These are phyloP conservation scores for Parapristionchus giblindavisi DNA, from an alignment of 2,888 invertebrate genomes.

Conservation along the genomic window DNA sequence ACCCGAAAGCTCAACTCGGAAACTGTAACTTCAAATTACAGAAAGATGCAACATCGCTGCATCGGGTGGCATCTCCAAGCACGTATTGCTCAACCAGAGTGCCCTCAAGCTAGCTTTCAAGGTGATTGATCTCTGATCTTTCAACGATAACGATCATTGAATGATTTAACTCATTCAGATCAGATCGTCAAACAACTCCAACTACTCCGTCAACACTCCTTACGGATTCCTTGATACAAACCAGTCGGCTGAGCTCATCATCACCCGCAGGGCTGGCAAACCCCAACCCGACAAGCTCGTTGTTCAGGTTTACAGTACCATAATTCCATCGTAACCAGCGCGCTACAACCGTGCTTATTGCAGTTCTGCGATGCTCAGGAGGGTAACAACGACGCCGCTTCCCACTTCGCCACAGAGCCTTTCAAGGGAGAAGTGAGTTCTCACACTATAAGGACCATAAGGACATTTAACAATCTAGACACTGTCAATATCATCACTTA, in stretches of 20 bases:
- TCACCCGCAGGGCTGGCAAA: slow-evolving; percentile 32
- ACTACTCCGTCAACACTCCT: slow-evolving; percentile 30
- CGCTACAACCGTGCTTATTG: background rate
- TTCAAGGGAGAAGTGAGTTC: slow-evolving; percentile 33
- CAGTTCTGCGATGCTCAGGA: slow-evolving; percentile 26
- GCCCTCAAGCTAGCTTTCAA: slow-evolving; percentile 37
- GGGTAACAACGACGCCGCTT: background rate
- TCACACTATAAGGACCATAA: too few relatives aligned
- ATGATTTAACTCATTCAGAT: slow-evolving; percentile 9
- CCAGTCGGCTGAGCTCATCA: slow-evolving; percentile 18
- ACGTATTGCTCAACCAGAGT: slow-evolving; percentile 26
- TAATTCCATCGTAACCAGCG: background rate
- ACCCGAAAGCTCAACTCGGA: background rate
- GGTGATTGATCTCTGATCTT: background rate
- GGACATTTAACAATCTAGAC: too few relatives aligned
- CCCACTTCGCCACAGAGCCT: slow-evolving; percentile 18
- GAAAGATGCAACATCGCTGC: slow-evolving; percentile 28
- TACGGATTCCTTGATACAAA: slow-evolving; percentile 25
- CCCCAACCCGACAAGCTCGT: slow-evolving; percentile 32
- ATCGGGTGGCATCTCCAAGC: slow-evolving; percentile 24
- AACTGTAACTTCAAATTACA: background rate
- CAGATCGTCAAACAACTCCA: slow-evolving; percentile 35
- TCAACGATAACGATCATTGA: slow-evolving; percentile 6
- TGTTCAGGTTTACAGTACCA: background rate
- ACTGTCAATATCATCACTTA: background rate